Evolutionary conservation across 2,888 invertebrate genomes (phyloP), one percentile per base, ranked within the genome.

Genomic region (Abscondita cerata): DNA sequence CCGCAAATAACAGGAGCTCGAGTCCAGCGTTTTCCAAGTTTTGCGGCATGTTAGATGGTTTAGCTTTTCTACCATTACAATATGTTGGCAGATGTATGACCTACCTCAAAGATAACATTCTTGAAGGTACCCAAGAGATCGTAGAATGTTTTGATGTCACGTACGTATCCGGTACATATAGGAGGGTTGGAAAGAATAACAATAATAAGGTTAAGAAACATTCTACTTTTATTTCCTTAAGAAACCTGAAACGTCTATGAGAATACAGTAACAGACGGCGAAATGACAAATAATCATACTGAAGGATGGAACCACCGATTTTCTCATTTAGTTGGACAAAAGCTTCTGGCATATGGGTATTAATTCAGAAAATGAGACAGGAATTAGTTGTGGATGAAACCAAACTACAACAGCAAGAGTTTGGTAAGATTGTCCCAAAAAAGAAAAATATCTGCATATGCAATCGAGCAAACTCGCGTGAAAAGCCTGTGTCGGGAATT

Each of bases 361-460:
- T 31, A 31, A 31, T 31, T 31, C 9, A 31, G 31, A 31, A 31
- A 31, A 31, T 31, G 9, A 31, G 31, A 9, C 38, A 38, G 38
- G 38, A 38, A 38, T n/a, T 41, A 13, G 41, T 4, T 41, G 41
- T 41, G 41, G 41, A 41, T 41, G 15, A 41, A 41, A 41, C 41
- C 13, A 41, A 41, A 41, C 41, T 41, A 41, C 41, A 4, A 38
- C 38, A 41, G 41, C 41, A 41, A 41, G 41, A 41, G 3, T n/a
- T 38, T 38, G 38, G 38, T 3, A 38, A 38, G 9, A 38, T 38
- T 38, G 38, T 3, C 4, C 38, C 38, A 38, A 38, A 38, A 13
- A 41, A 44, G 8, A 8, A 44, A 15, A 18, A 36, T 4, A 12
- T 9, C 36, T 36, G 36, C 11, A 36, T 12, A 36, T 36, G 25